A percentile compares a stretch with the other conserved stretches of the same genome.
These are phyloP conservation scores for Temnopleurus reevesii DNA, from an alignment of 53 echinoderm and acorn worm species.

Conservation along the genomic window DNA sequence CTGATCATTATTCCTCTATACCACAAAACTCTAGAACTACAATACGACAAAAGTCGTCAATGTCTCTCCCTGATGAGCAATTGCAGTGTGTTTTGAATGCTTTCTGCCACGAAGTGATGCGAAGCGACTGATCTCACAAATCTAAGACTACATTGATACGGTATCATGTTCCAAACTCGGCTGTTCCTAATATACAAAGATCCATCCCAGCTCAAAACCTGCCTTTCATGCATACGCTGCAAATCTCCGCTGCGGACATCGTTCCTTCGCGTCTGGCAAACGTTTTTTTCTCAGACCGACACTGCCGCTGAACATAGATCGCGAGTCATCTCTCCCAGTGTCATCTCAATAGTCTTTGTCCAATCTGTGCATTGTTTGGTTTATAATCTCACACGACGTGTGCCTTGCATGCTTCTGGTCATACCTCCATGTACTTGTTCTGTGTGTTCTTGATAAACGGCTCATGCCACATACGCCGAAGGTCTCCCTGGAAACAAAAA, in stretches of 20 bases:
- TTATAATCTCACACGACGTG: background rate
- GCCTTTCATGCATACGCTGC: no score
- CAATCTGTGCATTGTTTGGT: background rate
- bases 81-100: background rate
- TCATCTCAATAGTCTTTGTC: background rate
- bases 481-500: slow-evolving; percentile 72
- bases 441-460: slow-evolving; percentile 80
- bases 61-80: slow-evolving; percentile 3
- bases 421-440: slow-evolving; percentile 88
- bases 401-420: slow-evolving; percentile 61
- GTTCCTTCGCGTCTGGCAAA: background rate
- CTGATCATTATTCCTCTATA: background rate
- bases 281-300: background rate
- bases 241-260: background rate
- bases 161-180: background rate
- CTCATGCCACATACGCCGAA: slow-evolving; percentile 96
- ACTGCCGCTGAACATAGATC: background rate
- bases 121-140: slow-evolving; percentile 8
- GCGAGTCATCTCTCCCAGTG: background rate
- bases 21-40: slow-evolving; percentile 6
- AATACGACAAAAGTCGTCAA: background rate
- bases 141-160: slow-evolving; percentile 9
- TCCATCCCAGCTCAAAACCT: background rate
- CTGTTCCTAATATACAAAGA: slow-evolving; percentile 18
- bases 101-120: background rate